A percentile compares a stretch with the other conserved stretches of the same genome.
Evolutionary conservation across 1,140 invertebrate species (phyloP).

Genomic region (Oscheius sp.): DNA sequence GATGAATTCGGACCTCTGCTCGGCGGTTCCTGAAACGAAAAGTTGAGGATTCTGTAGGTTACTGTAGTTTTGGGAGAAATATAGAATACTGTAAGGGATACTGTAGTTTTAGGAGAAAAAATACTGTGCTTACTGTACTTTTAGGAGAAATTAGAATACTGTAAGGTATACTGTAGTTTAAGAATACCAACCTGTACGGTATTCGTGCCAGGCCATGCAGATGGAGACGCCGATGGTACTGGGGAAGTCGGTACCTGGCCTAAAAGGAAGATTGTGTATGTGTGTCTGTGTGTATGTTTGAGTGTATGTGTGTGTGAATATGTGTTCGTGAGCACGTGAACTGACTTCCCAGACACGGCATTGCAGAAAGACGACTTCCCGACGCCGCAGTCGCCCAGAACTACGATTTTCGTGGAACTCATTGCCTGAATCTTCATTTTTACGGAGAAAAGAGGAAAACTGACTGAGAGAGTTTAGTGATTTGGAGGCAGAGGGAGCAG

Average conservation of each 20-base stretch:
- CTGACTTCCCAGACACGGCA: constrained; percentile 73
- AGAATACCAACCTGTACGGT: constrained; percentile 3
- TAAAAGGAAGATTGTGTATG: no score
- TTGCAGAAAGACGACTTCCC: constrained; percentile 36
- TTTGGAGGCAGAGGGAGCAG: constrained; percentile 36
- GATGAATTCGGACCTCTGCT: constrained; percentile 84
- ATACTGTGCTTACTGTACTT: no score
- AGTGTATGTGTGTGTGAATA: no score
- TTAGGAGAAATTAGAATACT: no score
- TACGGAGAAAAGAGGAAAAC: neutral
- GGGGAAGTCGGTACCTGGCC: neutral
- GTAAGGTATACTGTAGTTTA: no score
- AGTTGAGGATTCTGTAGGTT: no score
- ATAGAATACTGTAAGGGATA: no score
- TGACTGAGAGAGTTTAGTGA: neutral
- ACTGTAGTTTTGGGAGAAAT: no score
- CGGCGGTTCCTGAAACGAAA: constrained; percentile 75
- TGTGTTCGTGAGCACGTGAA: constrained; percentile 90
- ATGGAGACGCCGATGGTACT: constrained; percentile 24
- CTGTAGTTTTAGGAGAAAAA: no score
- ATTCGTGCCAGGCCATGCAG: constrained; percentile 32
- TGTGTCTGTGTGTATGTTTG: no score
- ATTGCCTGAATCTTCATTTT: constrained; percentile 11
- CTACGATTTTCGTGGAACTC: constrained; percentile 38
- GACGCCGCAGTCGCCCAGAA: constrained; percentile 40